Conservation (phyloP, 2,113 vertebrate genomes). For the Enhydra lutris region DNA sequence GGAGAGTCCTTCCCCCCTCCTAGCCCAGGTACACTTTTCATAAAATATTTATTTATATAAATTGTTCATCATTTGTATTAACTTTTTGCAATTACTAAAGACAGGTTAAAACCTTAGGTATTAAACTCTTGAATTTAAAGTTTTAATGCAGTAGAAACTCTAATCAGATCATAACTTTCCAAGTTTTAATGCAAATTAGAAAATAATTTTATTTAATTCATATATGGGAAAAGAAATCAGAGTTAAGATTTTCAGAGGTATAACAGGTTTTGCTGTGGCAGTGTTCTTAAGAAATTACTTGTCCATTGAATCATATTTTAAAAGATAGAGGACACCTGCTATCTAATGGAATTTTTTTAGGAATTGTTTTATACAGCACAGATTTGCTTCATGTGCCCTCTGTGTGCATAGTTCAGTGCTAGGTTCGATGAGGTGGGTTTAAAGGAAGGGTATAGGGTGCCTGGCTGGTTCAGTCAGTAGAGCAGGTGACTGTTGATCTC, state of each 20-base stretch:
- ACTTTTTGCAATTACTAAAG: slow-evolving; percentile 10
- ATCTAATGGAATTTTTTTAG: not conserved
- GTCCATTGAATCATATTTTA: not conserved
- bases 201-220: not conserved
- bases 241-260: not conserved
- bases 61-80: not conserved
- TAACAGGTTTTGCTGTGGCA: not conserved
- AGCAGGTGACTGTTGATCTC: not conserved
- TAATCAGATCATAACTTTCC: not conserved
- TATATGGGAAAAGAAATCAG: not conserved
- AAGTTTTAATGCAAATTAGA: not conserved
- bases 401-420: not conserved
- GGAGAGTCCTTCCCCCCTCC: not conserved
- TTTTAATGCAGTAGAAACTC: slow-evolving; percentile 21
- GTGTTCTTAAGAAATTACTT: not conserved
- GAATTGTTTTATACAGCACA: not conserved
- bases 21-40: not conserved
- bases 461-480: not conserved
- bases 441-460: not conserved
- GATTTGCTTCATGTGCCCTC: not conserved
- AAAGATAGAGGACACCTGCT: not conserved
- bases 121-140: slow-evolving; percentile 45
- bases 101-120: not conserved
- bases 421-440: not conserved
- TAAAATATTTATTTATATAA: not conserved